Evolutionary conservation across 2,888 invertebrate species (phyloP).

Genomic region (Pachydiplax longipennis): DNA sequence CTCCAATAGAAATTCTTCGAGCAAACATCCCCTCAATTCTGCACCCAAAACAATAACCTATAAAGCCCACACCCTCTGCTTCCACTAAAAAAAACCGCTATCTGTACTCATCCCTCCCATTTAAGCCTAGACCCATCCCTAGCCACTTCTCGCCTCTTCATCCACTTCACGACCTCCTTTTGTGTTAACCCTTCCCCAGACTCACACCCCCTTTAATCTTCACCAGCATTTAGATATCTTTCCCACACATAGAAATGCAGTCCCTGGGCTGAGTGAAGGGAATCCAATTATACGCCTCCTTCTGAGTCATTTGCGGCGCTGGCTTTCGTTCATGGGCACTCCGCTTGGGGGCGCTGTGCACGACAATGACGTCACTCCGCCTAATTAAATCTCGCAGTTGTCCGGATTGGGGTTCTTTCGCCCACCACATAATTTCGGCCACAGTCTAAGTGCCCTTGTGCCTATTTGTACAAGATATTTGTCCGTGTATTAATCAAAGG

Average conservation of each 20-base stretch:
- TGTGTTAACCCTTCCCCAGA: neutral
- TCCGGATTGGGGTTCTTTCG: neutral
- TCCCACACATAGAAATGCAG: neutral
- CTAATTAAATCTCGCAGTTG: neutral
- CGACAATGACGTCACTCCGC: constrained; percentile 15
- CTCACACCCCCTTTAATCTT: neutral
- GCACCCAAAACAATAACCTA: no score
- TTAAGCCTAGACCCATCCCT: neutral
- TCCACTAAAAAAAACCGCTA: no score
- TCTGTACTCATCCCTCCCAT: no score
- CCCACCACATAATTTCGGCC: neutral
- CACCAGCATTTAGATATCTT: neutral
- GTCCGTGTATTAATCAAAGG: neutral
- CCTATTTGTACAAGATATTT: neutral
- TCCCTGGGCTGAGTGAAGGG: neutral
- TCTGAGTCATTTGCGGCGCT: neutral
- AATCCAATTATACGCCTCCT: constrained; percentile 18
- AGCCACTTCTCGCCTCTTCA: neutral
- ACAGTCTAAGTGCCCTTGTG: neutral
- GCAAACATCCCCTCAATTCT: no score
- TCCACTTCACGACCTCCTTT: neutral
- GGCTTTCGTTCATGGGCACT: neutral
- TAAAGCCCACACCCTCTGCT: no score
- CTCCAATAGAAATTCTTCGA: no score
- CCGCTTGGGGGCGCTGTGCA: neutral